Evolutionary conservation across 2,888 invertebrate species (phyloP).

Genomic region (Elmis aenea): DNA sequence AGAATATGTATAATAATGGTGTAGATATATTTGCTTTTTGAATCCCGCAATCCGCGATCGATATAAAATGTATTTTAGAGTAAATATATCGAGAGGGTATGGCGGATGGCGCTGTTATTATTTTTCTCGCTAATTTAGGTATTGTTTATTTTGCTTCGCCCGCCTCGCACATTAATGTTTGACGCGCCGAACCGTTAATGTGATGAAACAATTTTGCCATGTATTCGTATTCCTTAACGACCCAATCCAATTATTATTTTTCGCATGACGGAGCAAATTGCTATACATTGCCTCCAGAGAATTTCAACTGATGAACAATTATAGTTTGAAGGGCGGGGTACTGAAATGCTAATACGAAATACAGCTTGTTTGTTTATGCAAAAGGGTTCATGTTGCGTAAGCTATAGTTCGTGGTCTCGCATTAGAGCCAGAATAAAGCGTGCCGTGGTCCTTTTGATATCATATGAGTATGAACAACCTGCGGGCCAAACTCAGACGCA

Average conservation of each 20-base stretch:
- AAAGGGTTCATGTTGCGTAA: conserved; percentile 18
- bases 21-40: too few relatives aligned
- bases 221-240: conserved; percentile 25
- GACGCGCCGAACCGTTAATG: conserved; percentile 19
- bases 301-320: conserved; percentile 18
- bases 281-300: conserved; percentile 20
- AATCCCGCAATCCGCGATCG: too few relatives aligned
- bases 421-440: too few relatives aligned
- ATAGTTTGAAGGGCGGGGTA: conserved; percentile 9
- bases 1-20: too few relatives aligned
- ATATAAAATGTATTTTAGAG: too few relatives aligned
- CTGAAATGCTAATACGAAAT: conserved; percentile 17
- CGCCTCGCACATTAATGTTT: conserved; percentile 8
- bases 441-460: too few relatives aligned
- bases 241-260: conserved; percentile 32
- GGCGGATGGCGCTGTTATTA: too few relatives aligned
- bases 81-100: too few relatives aligned
- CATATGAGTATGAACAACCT: too few relatives aligned
- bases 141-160: conserved; percentile 12
- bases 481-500: too few relatives aligned
- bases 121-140: too few relatives aligned
- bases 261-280: conserved; percentile 30
- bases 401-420: conserved; percentile 19
- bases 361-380: conserved; percentile 19
- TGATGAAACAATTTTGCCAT: conserved; percentile 16